Percentiles rank a stretch among this genome's conserved stretches.
phyloP scores from a whole-genome alignment of 1,140 invertebrate species.

The Drosophila aff. region DNA sequence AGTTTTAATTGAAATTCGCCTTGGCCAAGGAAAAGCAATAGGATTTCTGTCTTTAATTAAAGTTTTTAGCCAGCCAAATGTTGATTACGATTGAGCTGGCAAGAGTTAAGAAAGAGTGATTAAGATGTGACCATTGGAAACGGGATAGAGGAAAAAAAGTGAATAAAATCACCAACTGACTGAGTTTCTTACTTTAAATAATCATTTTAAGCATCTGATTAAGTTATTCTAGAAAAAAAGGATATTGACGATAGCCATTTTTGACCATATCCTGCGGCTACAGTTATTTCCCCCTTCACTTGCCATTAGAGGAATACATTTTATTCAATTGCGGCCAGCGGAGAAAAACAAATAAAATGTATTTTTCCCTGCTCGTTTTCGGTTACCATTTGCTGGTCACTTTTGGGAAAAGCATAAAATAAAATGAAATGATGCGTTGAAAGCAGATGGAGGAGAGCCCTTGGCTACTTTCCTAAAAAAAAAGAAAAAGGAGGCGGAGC shows the following conservation, averaged over 20 bases:
- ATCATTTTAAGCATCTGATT: slow-evolving; percentile 1
- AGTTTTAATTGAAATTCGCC: slow-evolving; percentile 79
- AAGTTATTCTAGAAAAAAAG: slow-evolving; percentile 24
- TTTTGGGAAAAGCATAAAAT: slow-evolving; percentile 75
- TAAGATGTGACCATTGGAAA: slow-evolving; percentile 4
- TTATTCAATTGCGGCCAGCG: slow-evolving; percentile 78
- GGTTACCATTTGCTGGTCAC: slow-evolving; percentile 50
- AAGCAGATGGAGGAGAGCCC: slow-evolving; percentile 50
- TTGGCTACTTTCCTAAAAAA: slow-evolving; percentile 63
- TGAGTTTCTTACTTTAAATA: no score
- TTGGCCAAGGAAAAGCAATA: slow-evolving; percentile 42
- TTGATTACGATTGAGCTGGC: slow-evolving; percentile 6
- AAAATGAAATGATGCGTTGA: slow-evolving; percentile 82
- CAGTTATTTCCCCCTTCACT: not conserved
- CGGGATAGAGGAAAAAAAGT: not conserved
- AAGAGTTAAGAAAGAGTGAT: slow-evolving; percentile 14
- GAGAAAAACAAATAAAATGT: slow-evolving; percentile 81
- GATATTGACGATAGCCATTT: not conserved
- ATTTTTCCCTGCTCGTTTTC: slow-evolving; percentile 58
- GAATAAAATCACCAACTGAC: not conserved
- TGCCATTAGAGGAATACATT: slow-evolving; percentile 71
- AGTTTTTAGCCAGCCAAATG: slow-evolving; percentile 30
- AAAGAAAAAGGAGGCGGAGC: slow-evolving; percentile 19
- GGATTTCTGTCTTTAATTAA: slow-evolving; percentile 67
- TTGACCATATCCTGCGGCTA: not conserved